Evolutionary conservation across 2,888 invertebrate species (phyloP).

Genomic region (Tetropium fuscum): DNA sequence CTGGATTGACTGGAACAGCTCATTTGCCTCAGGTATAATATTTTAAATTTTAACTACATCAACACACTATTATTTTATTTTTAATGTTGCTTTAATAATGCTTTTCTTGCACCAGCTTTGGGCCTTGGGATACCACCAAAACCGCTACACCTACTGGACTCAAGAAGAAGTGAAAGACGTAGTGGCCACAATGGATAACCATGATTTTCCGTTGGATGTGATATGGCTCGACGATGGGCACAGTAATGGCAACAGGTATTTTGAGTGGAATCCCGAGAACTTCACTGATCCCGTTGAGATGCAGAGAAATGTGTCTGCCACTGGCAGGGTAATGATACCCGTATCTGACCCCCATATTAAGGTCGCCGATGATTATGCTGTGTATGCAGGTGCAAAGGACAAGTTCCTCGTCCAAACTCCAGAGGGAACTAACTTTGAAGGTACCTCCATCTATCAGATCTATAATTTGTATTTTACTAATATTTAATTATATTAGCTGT

Average conservation of each 20-base stretch:
- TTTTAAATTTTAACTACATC: no score
- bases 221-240: conserved; percentile 99
- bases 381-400: conserved; percentile 84
- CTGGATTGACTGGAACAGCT: conserved; percentile 84
- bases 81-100: no score
- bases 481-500: no score
- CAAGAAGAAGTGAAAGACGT: conserved; percentile 90
- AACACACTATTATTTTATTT: no score
- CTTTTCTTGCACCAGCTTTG: conserved; percentile 41
- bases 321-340: conserved; percentile 89
- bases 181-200: conserved; percentile 83
- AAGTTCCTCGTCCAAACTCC: conserved; percentile 76
- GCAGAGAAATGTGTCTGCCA: conserved; percentile 86
- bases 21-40: conserved; percentile 73
- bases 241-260: conserved; percentile 81
- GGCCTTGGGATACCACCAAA: conserved; percentile 52
- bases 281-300: conserved; percentile 83
- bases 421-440: conserved; percentile 92
- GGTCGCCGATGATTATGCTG: conserved; percentile 84
- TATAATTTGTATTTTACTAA: neutral
- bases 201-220: conserved; percentile 93
- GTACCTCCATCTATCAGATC: conserved; percentile 58
- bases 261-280: conserved; percentile 94
- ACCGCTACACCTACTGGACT: conserved; percentile 88
- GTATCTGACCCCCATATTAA: conserved; percentile 99